These are phyloP conservation scores for Nineta flava DNA, from an alignment of 2,888 invertebrate genomes.

Conservation along the genomic window DNA sequence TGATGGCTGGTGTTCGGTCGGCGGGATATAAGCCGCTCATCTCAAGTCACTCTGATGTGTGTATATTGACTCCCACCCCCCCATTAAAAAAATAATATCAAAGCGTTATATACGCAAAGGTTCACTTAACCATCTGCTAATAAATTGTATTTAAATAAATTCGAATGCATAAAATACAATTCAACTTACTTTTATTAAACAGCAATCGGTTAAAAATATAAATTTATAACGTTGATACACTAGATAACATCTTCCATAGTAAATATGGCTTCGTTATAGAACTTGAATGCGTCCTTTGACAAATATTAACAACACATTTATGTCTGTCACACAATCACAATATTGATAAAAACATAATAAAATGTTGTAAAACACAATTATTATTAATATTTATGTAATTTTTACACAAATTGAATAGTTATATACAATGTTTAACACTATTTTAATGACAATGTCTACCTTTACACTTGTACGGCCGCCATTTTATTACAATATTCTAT, in stretches of 20 bases:
- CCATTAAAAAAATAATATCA: background rate
- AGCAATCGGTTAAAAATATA: too few relatives aligned
- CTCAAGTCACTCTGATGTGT: background rate
- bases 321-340: slow-evolving; percentile 2
- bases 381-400: slow-evolving; percentile 1
- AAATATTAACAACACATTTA: slow-evolving; percentile 2
- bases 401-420: slow-evolving; percentile 1
- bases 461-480: slow-evolving; percentile 52
- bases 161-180: too few relatives aligned
- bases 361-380: background rate
- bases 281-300: slow-evolving; percentile 8
- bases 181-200: too few relatives aligned
- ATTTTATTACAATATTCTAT: slow-evolving; percentile 35
- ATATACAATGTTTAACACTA: background rate
- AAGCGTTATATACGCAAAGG: background rate
- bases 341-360: background rate
- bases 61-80: background rate
- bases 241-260: slow-evolving; percentile 34
- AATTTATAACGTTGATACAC: slow-evolving; percentile 18
- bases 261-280: slow-evolving; percentile 44
- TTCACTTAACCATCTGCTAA: background rate
- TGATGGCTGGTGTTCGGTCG: background rate
- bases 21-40: background rate
- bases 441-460: slow-evolving; percentile 29
- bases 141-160: background rate